phyloP scores from a whole-genome alignment of 2,888 invertebrate genomes.

The Heliconius charithonia region DNA sequence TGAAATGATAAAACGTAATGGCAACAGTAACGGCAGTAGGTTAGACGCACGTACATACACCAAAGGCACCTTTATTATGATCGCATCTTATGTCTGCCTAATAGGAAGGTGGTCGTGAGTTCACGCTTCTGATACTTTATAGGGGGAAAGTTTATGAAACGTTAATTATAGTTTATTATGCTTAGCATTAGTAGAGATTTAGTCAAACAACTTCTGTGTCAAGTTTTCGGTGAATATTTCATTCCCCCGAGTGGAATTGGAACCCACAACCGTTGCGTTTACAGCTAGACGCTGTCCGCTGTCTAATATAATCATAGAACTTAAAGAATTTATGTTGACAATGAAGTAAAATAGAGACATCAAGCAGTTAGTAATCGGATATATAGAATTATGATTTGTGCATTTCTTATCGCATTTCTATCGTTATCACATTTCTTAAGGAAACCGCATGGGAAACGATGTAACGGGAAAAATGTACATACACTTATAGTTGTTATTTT shows the following conservation, averaged over 20 bases:
- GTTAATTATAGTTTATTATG: not conserved
- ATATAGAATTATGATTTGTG: slow-evolving; percentile 10
- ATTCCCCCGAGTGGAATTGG: no score
- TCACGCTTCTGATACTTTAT: not conserved
- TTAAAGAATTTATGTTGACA: not conserved
- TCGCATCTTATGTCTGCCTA: not conserved
- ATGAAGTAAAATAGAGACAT: not conserved
- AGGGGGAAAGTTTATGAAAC: not conserved
- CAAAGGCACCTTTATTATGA: no score
- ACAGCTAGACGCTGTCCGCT: not conserved
- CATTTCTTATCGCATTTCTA: not conserved
- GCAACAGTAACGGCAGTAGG: not conserved
- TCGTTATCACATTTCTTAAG: slow-evolving; percentile 19
- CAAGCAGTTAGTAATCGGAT: slow-evolving; percentile 23
- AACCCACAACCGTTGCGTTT: no score
- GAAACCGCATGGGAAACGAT: slow-evolving; percentile 34
- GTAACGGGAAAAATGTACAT: slow-evolving; percentile 14
- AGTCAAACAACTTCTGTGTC: no score
- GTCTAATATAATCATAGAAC: not conserved
- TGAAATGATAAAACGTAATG: slow-evolving; percentile 18
- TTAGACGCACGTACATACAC: no score
- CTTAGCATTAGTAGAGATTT: not conserved
- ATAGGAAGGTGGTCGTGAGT: not conserved
- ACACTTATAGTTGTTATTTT: not conserved
- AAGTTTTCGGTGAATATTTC: no score